Conservation (phyloP, 2,113 vertebrate genomes). For the Ammodytes marinus region DNA sequence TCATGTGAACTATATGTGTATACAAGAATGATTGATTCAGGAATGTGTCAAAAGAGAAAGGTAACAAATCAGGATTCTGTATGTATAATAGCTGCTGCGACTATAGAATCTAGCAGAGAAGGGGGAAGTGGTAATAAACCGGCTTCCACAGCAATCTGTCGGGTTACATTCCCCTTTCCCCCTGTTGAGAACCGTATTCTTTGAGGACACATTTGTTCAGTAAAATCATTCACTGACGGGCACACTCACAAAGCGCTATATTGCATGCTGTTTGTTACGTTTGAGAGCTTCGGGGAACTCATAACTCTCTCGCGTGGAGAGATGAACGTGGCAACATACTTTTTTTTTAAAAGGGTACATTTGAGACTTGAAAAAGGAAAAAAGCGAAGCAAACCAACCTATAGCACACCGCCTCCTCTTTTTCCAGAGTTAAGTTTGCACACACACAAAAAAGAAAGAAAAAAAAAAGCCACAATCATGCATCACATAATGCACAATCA, state of each 20-base stretch:
- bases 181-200: conserved; percentile 77
- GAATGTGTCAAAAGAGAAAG: conserved; percentile 33
- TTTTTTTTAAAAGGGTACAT: conserved; percentile 62
- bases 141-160: conserved; percentile 68
- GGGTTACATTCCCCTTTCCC: conserved; percentile 65
- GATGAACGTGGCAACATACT: conserved; percentile 76
- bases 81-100: conserved; percentile 41
- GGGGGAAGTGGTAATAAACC: conserved; percentile 68
- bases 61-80: conserved; percentile 45
- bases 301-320: conserved; percentile 73
- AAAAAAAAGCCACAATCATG: conserved; percentile 52
- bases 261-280: conserved; percentile 83
- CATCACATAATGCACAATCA: conserved; percentile 73
- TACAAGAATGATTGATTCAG: conserved; percentile 21
- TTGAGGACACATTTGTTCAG: conserved; percentile 83
- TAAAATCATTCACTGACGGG: conserved; percentile 83
- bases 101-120: conserved; percentile 59
- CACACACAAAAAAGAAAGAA: not conserved
- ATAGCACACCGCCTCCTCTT: conserved; percentile 49
- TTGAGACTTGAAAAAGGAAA: conserved; percentile 63
- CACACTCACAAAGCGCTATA: conserved; percentile 80
- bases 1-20: conserved; percentile 37
- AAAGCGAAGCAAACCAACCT: conserved; percentile 56
- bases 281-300: conserved; percentile 82
- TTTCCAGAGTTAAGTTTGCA: conserved; percentile 20